These are phyloP conservation scores for Montipora efflorescens DNA, from an alignment of 64 coral and sea anemone genomes.

Conservation along the genomic window DNA sequence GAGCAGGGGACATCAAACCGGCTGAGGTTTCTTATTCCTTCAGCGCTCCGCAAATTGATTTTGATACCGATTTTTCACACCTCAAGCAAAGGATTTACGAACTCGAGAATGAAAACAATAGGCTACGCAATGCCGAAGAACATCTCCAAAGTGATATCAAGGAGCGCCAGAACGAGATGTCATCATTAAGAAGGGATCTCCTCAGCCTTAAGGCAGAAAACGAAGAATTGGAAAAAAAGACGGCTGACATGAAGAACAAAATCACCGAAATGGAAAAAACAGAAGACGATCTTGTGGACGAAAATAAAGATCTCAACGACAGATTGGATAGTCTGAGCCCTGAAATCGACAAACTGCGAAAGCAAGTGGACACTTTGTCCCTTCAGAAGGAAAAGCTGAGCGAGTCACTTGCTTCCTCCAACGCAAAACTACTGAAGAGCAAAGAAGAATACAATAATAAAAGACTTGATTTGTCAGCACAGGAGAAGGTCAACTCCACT, in stretches of 20 bases:
- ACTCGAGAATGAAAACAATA: slow-evolving; percentile 73
- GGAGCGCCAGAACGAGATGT: slow-evolving; percentile 57
- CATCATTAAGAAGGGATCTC: slow-evolving; percentile 51
- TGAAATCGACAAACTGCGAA: slow-evolving; percentile 65
- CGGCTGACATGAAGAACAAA: slow-evolving; percentile 60
- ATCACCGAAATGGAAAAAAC: slow-evolving; percentile 67
- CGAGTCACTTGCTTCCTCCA: slow-evolving; percentile 53
- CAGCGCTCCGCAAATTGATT: slow-evolving; percentile 26
- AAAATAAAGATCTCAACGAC: slow-evolving; percentile 67
- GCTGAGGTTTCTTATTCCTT: slow-evolving; percentile 13
- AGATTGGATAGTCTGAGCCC: slow-evolving; percentile 50
- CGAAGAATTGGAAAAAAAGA: slow-evolving; percentile 62
- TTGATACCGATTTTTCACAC: slow-evolving; percentile 70
- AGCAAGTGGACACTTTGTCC: slow-evolving; percentile 71
- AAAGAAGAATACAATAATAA: slow-evolving; percentile 69
- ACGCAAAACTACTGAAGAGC: slow-evolving; percentile 53
- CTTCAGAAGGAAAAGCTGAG: slow-evolving; percentile 67
- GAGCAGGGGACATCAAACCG: slow-evolving; percentile 44
- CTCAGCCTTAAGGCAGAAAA: slow-evolving; percentile 41
- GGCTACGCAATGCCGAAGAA: slow-evolving; percentile 24
- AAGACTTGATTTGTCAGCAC: slow-evolving; percentile 69
- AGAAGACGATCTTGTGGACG: slow-evolving; percentile 61
- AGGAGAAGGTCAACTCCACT: slow-evolving; percentile 79
- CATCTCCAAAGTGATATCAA: slow-evolving; percentile 72
- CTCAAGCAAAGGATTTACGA: slow-evolving; percentile 75